phyloP scores from a whole-genome alignment of 2,888 invertebrate genomes.

The Ashinkailepas kermadecensis region DNA sequence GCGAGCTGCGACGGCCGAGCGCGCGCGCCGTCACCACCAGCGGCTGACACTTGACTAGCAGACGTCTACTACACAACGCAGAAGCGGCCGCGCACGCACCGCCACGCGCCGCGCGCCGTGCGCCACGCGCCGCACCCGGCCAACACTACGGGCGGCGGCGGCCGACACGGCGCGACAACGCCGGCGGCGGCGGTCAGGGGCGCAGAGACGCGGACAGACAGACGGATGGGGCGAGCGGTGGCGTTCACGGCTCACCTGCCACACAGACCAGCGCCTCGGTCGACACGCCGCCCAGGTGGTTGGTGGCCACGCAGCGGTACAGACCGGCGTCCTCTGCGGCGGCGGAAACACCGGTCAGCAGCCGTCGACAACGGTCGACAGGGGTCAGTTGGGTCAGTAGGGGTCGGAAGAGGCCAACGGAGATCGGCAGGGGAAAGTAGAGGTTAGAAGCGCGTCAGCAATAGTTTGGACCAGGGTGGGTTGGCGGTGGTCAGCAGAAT shows the following conservation, averaged over 20 bases:
- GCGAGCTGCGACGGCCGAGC: no score
- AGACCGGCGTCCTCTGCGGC: constrained; percentile 94
- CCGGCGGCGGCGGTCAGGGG: no score
- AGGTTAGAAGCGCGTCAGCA: no score
- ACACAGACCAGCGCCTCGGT: neutral
- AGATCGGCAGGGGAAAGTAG: no score
- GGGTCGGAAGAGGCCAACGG: no score
- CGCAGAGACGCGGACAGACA: no score
- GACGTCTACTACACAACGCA: neutral
- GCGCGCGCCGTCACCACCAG: no score
- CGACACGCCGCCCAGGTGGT: constrained; percentile 61
- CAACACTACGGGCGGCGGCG: neutral
- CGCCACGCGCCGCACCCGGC: neutral
- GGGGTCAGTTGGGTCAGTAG: no score
- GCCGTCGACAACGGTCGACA: no score
- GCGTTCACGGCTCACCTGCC: neutral
- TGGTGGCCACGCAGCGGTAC: constrained; percentile 91
- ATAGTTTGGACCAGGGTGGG: no score
- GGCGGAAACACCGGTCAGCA: constrained; percentile 53
- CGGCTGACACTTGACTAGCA: neutral
- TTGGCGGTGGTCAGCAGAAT: neutral
- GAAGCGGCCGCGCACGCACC: neutral
- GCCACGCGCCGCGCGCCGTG: no score
- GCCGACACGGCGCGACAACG: no score
- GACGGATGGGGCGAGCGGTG: neutral